These are phyloP conservation scores for Caenorhabditis sp. DNA, from an alignment of 2,888 invertebrate species.

Conservation along the genomic window DNA sequence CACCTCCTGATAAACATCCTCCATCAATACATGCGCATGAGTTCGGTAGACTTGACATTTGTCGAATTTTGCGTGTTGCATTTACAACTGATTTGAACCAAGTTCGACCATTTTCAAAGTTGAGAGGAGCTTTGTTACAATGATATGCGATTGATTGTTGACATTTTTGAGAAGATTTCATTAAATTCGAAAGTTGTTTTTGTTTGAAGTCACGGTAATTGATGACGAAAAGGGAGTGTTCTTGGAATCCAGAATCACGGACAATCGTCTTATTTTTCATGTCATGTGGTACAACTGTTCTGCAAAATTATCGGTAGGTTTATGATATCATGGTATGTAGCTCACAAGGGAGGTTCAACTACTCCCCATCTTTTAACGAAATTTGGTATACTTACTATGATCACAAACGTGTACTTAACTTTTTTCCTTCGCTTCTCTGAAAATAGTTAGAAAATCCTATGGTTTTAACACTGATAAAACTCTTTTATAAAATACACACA, in stretches of 20 bases:
- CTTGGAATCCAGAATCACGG: conserved; percentile 29
- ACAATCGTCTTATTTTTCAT: conserved; percentile 52
- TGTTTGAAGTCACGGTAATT: conserved; percentile 54
- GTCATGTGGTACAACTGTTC: conserved; percentile 44
- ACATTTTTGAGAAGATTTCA: conserved; percentile 44
- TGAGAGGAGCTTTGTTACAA: conserved; percentile 56
- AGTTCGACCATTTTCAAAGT: conserved; percentile 49
- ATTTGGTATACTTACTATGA: too few relatives aligned
- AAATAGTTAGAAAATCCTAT: too few relatives aligned
- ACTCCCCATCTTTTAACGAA: too few relatives aligned
- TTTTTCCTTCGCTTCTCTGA: too few relatives aligned
- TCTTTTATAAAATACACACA: too few relatives aligned
- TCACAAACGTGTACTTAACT: too few relatives aligned
- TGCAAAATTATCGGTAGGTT: too few relatives aligned
- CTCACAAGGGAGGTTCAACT: too few relatives aligned
- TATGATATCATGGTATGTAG: too few relatives aligned
- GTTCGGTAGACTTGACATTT: conserved; percentile 41
- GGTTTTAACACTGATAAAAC: too few relatives aligned
- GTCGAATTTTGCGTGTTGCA: conserved; percentile 28
- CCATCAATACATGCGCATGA: conserved; percentile 46
- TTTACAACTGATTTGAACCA: conserved; percentile 53
- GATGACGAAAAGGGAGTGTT: conserved; percentile 46
- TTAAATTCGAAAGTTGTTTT: conserved; percentile 44
- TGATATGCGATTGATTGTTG: conserved; percentile 50
- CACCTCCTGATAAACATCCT: conserved; percentile 49